These are phyloP conservation scores for Nothoprocta perdicaria DNA, from an alignment of 2,113 vertebrate species.

Conservation along the genomic window DNA sequence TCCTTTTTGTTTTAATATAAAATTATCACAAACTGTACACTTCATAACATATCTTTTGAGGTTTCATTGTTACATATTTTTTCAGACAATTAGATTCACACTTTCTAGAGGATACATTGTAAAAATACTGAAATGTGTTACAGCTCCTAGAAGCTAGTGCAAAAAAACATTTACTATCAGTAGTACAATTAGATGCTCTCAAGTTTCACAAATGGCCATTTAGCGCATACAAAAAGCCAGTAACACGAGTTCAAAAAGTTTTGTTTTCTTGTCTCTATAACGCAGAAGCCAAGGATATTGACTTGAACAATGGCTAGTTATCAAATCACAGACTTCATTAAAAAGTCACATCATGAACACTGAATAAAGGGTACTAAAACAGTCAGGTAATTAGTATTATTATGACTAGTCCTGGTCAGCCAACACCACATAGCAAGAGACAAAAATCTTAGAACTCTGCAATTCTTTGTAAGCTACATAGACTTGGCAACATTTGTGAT, in stretches of 20 bases:
- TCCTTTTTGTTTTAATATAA: conserved; percentile 87
- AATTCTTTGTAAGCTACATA: conserved; percentile 58
- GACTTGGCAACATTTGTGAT: conserved; percentile 55
- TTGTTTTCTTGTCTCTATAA: conserved; percentile 66
- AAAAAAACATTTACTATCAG: conserved; percentile 76
- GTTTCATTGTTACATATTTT: conserved; percentile 83
- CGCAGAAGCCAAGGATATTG: conserved; percentile 73
- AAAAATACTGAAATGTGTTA: conserved; percentile 82
- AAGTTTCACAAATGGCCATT: conserved; percentile 85
- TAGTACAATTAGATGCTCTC: conserved; percentile 77
- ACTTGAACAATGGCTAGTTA: conserved; percentile 77
- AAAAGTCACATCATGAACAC: conserved; percentile 84
- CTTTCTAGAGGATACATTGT: conserved; percentile 79
- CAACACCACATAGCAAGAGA: conserved; percentile 70
- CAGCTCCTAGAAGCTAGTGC: conserved; percentile 78
- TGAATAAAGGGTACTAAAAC: conserved; percentile 72
- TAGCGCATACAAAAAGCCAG: conserved; percentile 84
- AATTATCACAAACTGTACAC: conserved; percentile 99
- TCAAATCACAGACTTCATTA: conserved; percentile 84
- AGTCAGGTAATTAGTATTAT: conserved; percentile 57
- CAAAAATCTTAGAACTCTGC: conserved; percentile 41
- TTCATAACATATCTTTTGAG: conserved; percentile 83
- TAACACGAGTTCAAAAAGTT: conserved; percentile 77
- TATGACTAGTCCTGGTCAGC: conserved; percentile 56
- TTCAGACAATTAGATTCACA: conserved; percentile 82